Evolutionary conservation across 2,888 invertebrate species (phyloP), one percentile per base, ranked within the genome.

Genomic region (Stomorhina lunata): DNA sequence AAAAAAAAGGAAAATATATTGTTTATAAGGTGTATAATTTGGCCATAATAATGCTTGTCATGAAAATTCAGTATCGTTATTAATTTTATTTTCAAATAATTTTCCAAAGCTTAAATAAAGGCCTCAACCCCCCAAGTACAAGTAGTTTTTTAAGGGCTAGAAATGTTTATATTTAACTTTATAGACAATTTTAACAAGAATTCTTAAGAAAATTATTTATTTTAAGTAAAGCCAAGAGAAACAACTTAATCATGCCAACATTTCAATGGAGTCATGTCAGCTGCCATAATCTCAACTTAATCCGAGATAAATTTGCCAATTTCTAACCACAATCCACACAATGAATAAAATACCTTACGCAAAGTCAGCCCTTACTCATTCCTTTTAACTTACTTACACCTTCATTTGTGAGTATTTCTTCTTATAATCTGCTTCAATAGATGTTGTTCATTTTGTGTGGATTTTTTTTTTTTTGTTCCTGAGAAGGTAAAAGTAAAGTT

Each of bases 1-100:
- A 20, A 65, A 50, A 27, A 37, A 59, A 40, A 68, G 9, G 71
- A 78, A 80, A 78, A 84, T 81, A 69, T 76, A 73, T 73, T 69
- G 86, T 87, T 85, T 86, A 86, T 86, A 87, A 89, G 89, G 89
- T 88, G 88, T 86, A 90, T 91, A 90, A 90, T 91, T 90, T 89
- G 90, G 89, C 85, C 89, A 90, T 90, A 90, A 90, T 90, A 91
- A 90, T 90, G 90, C 91, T 86, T 86, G 88, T 90, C 90, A 90
- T 90, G 90, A 88, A 88, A 86, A 86, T 85, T 85, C 85, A 84
- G 85, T 84, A 84, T 76, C 85, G 87, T 87, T 89, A 90, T 90
- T 90, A 87, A 90, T 89, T 88, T 86, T 75, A 71, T 75, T 84
- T 75, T 81, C 84, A 82, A 78, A 85, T 85, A 85, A 86, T 86